Base-by-base conservation (phyloP, 2,797 vertebrate genomes). In the Eptatretus atami region DNA sequence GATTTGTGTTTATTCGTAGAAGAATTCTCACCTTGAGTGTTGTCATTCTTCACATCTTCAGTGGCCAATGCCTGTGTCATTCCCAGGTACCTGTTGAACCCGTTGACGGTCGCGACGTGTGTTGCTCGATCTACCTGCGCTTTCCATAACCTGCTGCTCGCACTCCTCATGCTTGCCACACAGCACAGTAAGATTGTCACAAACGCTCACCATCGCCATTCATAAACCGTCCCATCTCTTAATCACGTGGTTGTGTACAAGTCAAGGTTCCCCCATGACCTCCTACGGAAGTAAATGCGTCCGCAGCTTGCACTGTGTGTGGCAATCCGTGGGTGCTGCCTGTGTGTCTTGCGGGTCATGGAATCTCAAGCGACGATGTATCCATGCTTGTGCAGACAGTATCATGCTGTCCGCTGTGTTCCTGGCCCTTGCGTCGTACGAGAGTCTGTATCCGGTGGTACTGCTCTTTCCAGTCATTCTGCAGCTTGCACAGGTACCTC, bases 111-210 rank as follows among this genome's bases (percentile, higher is more conserved):
- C 74, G 75, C 94, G 68, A 93, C 86, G 68, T 98, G 92, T 66
- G 82, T 98, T 52, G 92, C 92, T 67, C 93, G 93, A 75, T 93
- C 86, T 2, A 98, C 92, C 52, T 92, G 85, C 1, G 78, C 83
- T 65, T 80, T 98, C 72, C 88, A 90, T 78, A 98, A 98, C 63
- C 74, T 83, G 3, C 68, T 94, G 69, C 75, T 85, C 57, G 78
- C 83, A 10, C 76, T 95, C 74, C 93, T 93, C 77, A 75, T 95
- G 75, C 78, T 98, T 72, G 66, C 77, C 44, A 95, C 87, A 1
- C 76, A 93, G 54, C 93, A 86, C 79, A 87, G 92, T 98, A 74
- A 71, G 3, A 0, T 44, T 4, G 4, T 44, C 31, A 44, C 31
- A 44, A 44, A 44, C 31, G 3, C 19, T 19, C 2, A 19, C 19